Conservation (phyloP, 2,797 vertebrate genomes). For the Tragopan temminckii region DNA sequence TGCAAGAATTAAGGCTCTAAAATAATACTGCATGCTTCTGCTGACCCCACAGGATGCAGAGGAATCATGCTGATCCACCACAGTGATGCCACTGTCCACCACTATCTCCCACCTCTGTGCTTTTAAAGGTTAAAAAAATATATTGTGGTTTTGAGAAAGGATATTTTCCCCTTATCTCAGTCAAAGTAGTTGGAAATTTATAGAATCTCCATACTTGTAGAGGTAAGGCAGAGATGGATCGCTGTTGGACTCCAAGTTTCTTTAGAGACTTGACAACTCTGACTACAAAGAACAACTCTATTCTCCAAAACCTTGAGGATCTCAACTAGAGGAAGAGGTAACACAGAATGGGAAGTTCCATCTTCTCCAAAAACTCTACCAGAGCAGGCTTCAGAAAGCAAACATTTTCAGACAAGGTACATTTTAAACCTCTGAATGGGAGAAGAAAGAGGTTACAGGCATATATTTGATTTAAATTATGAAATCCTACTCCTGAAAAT, state of each 20-base stretch:
- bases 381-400: not conserved
- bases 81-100: not conserved
- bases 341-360: not conserved
- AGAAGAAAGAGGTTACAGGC: not conserved
- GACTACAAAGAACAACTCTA: not conserved
- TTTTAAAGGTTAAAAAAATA: not conserved
- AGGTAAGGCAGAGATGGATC: not conserved
- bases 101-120: not conserved
- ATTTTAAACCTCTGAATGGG: not conserved
- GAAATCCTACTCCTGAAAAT: constrained; percentile 14
- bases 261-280: not conserved
- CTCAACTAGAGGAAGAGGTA: not conserved
- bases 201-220: not conserved
- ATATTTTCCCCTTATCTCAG: not conserved
- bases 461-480: not conserved
- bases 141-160: not conserved
- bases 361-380: not conserved
- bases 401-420: not conserved
- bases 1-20: not conserved
- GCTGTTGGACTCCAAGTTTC: not conserved
- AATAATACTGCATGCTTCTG: not conserved
- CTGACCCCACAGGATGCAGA: rapidly evolving
- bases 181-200: not conserved
- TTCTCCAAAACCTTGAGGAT: not conserved
- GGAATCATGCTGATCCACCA: not conserved